Evolutionary conservation across 2,888 invertebrate genomes (phyloP).

Genomic region (Chalcosyrphus nemorum): DNA sequence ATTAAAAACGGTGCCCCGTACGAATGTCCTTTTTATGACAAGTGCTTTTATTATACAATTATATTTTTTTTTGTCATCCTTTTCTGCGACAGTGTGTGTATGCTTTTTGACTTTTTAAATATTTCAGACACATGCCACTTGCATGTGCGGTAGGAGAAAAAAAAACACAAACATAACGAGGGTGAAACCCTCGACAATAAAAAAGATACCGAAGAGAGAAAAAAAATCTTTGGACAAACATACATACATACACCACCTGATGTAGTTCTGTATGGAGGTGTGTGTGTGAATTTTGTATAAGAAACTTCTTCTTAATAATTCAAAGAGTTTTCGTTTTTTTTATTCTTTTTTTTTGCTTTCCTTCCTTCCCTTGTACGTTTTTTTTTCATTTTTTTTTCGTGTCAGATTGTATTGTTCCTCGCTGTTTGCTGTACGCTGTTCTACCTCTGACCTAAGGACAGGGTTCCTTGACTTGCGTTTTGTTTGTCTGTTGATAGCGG

Average conservation of each 20-base stretch:
- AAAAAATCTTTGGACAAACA: conserved; percentile 11
- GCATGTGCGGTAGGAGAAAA: conserved; percentile 24
- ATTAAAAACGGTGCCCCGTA: conserved; percentile 22
- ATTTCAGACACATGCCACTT: conserved; percentile 50
- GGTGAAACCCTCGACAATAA: conserved; percentile 44
- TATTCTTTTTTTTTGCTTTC: conserved; percentile 11
- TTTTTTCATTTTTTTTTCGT: background rate
- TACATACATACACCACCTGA: background rate
- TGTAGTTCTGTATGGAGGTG: conserved; percentile 4
- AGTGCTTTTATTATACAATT: conserved; percentile 55
- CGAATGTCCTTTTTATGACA: conserved; percentile 50
- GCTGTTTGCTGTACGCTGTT: conserved; percentile 12
- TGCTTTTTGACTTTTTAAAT: conserved; percentile 44
- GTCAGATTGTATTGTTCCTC: conserved; percentile 19
- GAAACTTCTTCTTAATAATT: conserved; percentile 49
- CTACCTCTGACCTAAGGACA: conserved; percentile 41
- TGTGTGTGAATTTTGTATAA: conserved; percentile 36
- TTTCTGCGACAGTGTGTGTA: background rate
- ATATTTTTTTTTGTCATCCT: background rate
- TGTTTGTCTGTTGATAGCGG: conserved; percentile 13
- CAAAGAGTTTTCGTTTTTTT: conserved; percentile 39
- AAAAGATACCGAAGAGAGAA: conserved; percentile 1
- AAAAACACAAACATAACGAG: conserved; percentile 18
- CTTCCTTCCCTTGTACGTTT: background rate
- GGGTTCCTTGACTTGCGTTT: conserved; percentile 55